A percentile compares a stretch with the other conserved stretches of the same genome.
Evolutionary conservation across 2,888 invertebrate genomes (phyloP).

Genomic region (Chrysolina haemoptera): DNA sequence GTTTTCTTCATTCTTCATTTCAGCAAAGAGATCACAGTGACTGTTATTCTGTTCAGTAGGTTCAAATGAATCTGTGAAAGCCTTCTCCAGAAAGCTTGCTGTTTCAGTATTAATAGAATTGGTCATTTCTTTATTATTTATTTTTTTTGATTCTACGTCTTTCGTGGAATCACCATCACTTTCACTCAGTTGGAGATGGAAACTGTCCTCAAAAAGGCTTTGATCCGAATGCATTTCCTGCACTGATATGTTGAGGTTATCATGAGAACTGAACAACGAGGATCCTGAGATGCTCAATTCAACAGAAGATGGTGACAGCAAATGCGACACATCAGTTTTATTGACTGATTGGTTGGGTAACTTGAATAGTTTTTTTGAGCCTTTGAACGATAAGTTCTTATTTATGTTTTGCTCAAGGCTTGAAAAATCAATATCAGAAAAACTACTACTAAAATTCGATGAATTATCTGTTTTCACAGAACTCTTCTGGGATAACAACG

Average conservation of each 20-base stretch:
- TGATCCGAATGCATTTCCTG: slow-evolving; percentile 47
- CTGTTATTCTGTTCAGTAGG: slow-evolving; percentile 11
- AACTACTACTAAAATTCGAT: slow-evolving; percentile 20
- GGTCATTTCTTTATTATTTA: background rate
- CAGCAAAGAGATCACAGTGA: slow-evolving; percentile 39
- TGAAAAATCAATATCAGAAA: slow-evolving; percentile 26
- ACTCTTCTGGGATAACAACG: background rate
- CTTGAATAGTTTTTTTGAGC: background rate
- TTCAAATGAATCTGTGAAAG: slow-evolving; percentile 41
- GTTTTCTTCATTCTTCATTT: slow-evolving; percentile 18
- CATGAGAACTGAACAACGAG: slow-evolving; percentile 17
- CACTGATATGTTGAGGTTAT: slow-evolving; percentile 14
- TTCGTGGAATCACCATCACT: slow-evolving; percentile 32
- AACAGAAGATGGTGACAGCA: slow-evolving; percentile 28
- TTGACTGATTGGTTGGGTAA: background rate
- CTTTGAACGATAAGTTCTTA: slow-evolving; percentile 7
- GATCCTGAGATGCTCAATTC: slow-evolving; percentile 48
- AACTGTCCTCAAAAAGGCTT: slow-evolving; percentile 63
- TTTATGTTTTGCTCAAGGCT: slow-evolving; percentile 27
- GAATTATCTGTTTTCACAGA: background rate
- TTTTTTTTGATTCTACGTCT: background rate
- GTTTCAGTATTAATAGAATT: slow-evolving; percentile 12
- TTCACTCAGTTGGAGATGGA: slow-evolving; percentile 51
- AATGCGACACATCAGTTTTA: slow-evolving; percentile 18
- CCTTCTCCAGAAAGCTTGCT: slow-evolving; percentile 40